phyloP scores from a whole-genome alignment of 2,797 vertebrate genomes.

The Arctocebus calabarensis region DNA sequence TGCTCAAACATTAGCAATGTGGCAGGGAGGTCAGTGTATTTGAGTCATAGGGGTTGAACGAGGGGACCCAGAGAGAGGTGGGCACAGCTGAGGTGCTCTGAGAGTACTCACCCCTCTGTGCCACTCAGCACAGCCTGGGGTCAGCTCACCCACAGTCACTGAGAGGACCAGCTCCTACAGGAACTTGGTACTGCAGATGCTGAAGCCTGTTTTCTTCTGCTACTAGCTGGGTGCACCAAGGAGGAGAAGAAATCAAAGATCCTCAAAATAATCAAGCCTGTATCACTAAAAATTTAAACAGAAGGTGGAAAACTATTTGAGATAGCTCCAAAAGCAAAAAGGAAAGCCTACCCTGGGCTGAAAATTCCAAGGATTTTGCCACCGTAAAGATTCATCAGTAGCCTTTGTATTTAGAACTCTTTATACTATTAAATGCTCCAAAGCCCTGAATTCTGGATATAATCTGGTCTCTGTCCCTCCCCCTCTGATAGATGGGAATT shows the following conservation, averaged over 20 bases:
- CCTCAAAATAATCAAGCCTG: background rate
- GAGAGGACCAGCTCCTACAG: background rate
- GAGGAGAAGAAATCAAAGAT: background rate
- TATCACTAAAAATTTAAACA: background rate
- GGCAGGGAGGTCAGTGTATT: background rate
- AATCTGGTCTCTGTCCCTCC: background rate
- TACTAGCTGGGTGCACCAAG: background rate
- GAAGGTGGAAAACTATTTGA: background rate
- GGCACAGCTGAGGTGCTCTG: background rate
- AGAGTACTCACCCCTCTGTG: no score
- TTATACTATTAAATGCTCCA: background rate
- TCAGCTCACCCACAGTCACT: background rate
- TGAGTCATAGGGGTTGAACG: background rate
- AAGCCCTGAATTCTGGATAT: background rate
- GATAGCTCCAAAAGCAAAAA: background rate
- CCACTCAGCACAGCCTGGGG: no score
- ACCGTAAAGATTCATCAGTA: background rate
- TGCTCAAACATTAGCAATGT: background rate
- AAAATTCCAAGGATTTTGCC: background rate
- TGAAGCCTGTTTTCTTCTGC: background rate
- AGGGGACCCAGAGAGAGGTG: background rate
- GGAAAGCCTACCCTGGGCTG: background rate
- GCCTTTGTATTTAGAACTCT: background rate
- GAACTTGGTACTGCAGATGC: background rate
- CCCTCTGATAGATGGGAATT: rapidly evolving